Evolutionary conservation across 2,797 vertebrate species (phyloP), one percentile per base, ranked within the genome.

Genomic region (Chaetodon trifasciatus): DNA sequence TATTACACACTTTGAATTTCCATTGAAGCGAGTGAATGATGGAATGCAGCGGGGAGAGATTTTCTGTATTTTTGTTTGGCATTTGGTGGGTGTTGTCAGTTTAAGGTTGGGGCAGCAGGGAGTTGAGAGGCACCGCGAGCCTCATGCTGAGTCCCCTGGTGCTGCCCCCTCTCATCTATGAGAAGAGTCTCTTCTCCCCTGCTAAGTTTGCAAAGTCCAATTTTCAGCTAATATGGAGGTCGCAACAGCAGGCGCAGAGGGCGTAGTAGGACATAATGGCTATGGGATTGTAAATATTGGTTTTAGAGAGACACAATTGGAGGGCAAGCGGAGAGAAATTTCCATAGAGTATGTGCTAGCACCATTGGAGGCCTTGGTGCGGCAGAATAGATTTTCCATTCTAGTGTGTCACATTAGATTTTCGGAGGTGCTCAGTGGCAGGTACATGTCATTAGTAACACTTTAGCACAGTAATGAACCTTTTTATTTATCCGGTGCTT

Each of bases 391-490:
- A 96, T 97, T 97, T 97, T 97, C 97, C 96, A 96, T 96, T 90
- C 89, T 93, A 96, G 95, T 97, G 97, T 97, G 97, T 98, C 97
- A 95, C 97, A 99, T 99, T 97, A 95, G 96, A 98, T 99, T 98
- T 98, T 97, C 96, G 96, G 97, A 99, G 98, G 97, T 97, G 97
- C 96, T 93, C 94, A 95, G 97, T 97, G 94, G 97, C 97, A 98
- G 98, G 98, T 98, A 98, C 96, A 96, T 96, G 96, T 98, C 97
- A 99, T 99, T 98, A 99, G 98, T 99, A 98, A 98, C 97, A 98
- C 96, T 98, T 98, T 97, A 98, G 94, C 93, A 90, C 87, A 91
- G 96, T 99, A 99, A 99, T 99, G 97, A 98, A 98, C 95, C 97
- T 97, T 97, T 97, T 98, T 97, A 97, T 99, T 99, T 98, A 96